Percentiles rank a stretch among this genome's conserved stretches.
phyloP scores from a whole-genome alignment of 1,140 invertebrate genomes.

The Heliconius hewitsoni region DNA sequence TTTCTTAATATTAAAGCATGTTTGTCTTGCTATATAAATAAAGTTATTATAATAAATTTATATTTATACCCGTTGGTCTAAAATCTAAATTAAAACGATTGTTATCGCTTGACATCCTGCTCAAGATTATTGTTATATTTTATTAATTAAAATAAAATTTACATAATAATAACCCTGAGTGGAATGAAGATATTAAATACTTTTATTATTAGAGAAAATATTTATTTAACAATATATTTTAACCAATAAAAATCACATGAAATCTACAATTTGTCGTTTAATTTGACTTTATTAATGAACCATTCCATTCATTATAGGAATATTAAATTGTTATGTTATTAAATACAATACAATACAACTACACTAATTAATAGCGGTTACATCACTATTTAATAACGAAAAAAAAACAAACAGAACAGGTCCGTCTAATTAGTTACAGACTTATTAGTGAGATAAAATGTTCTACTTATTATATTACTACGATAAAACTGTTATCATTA shows the following conservation, averaged over 20 bases:
- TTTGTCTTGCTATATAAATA: too few species aligned
- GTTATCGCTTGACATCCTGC: too few species aligned
- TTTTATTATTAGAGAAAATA: background rate
- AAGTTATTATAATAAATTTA: too few species aligned
- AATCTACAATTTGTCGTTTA: background rate
- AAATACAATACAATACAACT: constrained; percentile 17
- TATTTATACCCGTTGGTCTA: too few species aligned
- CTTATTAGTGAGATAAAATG: constrained; percentile 32
- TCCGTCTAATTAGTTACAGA: constrained; percentile 31
- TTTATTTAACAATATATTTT: background rate
- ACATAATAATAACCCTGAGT: too few species aligned
- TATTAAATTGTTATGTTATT: constrained; percentile 26
- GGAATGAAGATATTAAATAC: too few species aligned
- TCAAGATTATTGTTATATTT: too few species aligned
- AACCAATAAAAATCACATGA: background rate
- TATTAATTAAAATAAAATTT: too few species aligned
- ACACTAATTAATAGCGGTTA: constrained; percentile 18
- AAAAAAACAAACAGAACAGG: constrained; percentile 19
- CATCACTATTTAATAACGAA: constrained; percentile 7
- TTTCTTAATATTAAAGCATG: too few species aligned
- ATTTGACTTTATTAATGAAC: background rate
- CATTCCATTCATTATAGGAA: constrained; percentile 19
- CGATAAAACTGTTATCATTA: constrained; percentile 40
- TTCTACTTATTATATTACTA: constrained; percentile 29
- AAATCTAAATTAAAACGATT: too few species aligned